Conservation (phyloP, 2,113 vertebrate species). For the Chunga burmeisteri region DNA sequence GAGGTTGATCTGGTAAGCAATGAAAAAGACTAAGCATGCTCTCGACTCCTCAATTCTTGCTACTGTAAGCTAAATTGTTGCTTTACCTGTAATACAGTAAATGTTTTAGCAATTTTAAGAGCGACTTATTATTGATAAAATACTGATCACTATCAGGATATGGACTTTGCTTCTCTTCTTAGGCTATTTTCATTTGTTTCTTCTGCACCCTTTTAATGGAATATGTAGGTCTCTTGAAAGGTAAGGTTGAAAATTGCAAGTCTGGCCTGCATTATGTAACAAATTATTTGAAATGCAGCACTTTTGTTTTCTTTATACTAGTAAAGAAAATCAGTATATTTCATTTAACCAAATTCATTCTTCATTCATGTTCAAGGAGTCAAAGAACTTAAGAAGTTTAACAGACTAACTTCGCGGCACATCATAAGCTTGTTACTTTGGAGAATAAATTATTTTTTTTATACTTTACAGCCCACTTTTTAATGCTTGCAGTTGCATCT, state of each 20-base stretch:
- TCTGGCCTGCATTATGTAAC: slow-evolving; percentile 79
- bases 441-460: slow-evolving; percentile 32
- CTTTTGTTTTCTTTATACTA: slow-evolving; percentile 66
- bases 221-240: slow-evolving; percentile 89
- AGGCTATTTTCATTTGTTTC: slow-evolving; percentile 86
- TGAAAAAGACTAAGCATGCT: neutral
- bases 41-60: neutral
- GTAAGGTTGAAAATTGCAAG: slow-evolving; percentile 82
- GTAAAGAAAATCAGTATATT: slow-evolving; percentile 69
- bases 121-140: slow-evolving; percentile 53
- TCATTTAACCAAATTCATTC: slow-evolving; percentile 74
- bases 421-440: slow-evolving; percentile 69
- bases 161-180: slow-evolving; percentile 82
- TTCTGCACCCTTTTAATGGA: slow-evolving; percentile 87
- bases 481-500: slow-evolving; percentile 71
- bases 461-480: slow-evolving; percentile 13
- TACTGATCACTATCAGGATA: slow-evolving; percentile 69
- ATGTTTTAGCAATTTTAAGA: slow-evolving; percentile 55
- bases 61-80: neutral
- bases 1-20: neutral
- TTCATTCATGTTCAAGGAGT: slow-evolving; percentile 73
- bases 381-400: slow-evolving; percentile 68
- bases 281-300: slow-evolving; percentile 69
- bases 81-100: slow-evolving; percentile 29
- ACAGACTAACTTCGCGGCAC: slow-evolving; percentile 73